Evolutionary conservation across 2,888 invertebrate genomes (phyloP).

Genomic region (Habrosyne pyritoides): DNA sequence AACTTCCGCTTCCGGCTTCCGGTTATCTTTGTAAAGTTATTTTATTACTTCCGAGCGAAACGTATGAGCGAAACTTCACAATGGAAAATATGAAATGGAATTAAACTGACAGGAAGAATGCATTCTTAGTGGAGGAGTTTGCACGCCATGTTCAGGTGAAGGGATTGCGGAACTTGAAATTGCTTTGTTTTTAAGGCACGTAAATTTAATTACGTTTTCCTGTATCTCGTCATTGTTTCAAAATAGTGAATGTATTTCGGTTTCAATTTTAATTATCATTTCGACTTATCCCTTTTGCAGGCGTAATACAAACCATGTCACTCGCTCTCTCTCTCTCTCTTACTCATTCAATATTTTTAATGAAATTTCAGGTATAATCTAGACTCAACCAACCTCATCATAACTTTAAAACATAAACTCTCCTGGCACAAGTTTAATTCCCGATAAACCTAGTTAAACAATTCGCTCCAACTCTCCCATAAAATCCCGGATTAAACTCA

Average conservation of each 20-base stretch:
- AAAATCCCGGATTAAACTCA: not conserved
- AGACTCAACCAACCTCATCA: too few species aligned
- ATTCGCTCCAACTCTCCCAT: not conserved
- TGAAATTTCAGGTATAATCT: too few species aligned
- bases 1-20: constrained; percentile 8
- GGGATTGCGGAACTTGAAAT: not conserved
- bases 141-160: not conserved
- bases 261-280: not conserved
- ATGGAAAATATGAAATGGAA: constrained; percentile 10
- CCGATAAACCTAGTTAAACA: not conserved
- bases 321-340: too few species aligned
- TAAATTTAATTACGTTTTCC: not conserved
- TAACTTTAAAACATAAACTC: too few species aligned
- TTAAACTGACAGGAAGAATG: constrained; percentile 10
- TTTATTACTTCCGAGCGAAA: constrained; percentile 11
- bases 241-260: not conserved
- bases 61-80: constrained; percentile 10
- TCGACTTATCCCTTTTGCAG: too few species aligned
- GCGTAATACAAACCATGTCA: too few species aligned
- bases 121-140: not conserved
- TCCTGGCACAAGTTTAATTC: too few species aligned
- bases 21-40: constrained; percentile 11
- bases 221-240: not conserved
- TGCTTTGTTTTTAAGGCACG: not conserved
- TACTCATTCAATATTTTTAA: not conserved